A percentile compares a stretch with the other conserved stretches of the same genome.
phyloP scores from a whole-genome alignment of 1,140 invertebrate species.

The Dendroctonus ponderosae region DNA sequence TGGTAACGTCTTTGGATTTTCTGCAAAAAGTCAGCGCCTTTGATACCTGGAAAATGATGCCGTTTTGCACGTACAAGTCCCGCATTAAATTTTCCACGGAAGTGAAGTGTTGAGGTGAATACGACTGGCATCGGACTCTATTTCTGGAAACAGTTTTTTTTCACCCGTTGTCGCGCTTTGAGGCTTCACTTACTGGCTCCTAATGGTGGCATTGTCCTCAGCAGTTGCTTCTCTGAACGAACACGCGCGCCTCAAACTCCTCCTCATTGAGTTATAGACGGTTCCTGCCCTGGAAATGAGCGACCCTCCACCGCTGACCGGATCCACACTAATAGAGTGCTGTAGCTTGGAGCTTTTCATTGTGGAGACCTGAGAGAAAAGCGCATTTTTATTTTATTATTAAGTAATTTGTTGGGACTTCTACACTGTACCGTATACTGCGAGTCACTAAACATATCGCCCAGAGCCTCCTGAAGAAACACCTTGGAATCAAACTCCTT shows the following conservation, averaged over 20 bases:
- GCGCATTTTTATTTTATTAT: no score
- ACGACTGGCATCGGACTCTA: conserved; percentile 19
- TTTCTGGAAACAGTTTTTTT: conserved; percentile 11
- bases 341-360: conserved; percentile 1
- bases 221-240: conserved; percentile 22
- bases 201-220: background rate
- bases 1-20: conserved; percentile 48
- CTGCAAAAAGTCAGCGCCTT: conserved; percentile 52
- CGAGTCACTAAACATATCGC: conserved; percentile 16
- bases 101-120: conserved; percentile 9
- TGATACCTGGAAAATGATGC: conserved; percentile 50
- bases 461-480: conserved; percentile 29
- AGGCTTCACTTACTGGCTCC: background rate
- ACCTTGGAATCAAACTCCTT: conserved; percentile 24
- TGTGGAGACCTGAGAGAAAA: background rate
- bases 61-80: conserved; percentile 49
- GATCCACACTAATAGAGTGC: conserved; percentile 28
- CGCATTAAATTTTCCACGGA: conserved; percentile 43
- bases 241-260: conserved; percentile 26
- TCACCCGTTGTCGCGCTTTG: background rate
- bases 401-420: no score
- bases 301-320: conserved; percentile 31
- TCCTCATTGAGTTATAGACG: conserved; percentile 26
- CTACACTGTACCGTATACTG: conserved; percentile 13
- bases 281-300: conserved; percentile 36